Evolutionary conservation across 2,888 invertebrate genomes (phyloP), one percentile per base, ranked within the genome.

Genomic region (Nebria salina): DNA sequence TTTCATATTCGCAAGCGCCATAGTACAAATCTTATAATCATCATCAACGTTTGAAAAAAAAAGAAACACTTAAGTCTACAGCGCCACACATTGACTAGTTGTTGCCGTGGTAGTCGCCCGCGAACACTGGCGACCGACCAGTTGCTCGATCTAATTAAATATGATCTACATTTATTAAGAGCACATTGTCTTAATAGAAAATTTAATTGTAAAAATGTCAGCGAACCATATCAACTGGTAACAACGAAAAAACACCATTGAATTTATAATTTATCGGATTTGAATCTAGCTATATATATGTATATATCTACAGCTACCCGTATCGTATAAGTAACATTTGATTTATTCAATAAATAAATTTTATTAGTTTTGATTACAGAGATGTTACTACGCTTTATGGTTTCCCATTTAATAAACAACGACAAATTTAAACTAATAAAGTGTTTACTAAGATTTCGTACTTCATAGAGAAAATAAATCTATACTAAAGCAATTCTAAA

Each of bases 121-220:
- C 9, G 43, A 43, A 26, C 43, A 72, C 70, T n/a, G 25, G 26
- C 54, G 20, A 20, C 20, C 20, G 20, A 20, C 20, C 64, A 80
- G 8, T 80, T 54, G 75, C 13, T 43, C 54, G 26, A 80, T 70
- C 34, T 75, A 80, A 81, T 76, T 81, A 76, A 81, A 66, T 66
- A 73, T 72, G 81, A 76, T 81, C 72, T 75, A 81, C 72, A 72
- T 81, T 81, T 76, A 76, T 73, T 81, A 65, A 81, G 76, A 72
- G 76, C 76, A 81, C 73, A 76, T 81, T 81, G 76, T 81, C 73
- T 73, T 76, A 81, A 81, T 81, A 76, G 73, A 41, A 15, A 64
- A 26, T 76, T 76, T 76, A 76, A 76, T 76, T 76, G 76, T 76
- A 34, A 13, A 76, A 65, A 76, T 34, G 70, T 70, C 70, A 70